These are phyloP conservation scores for Cyanoliseus patagonus DNA, from an alignment of 2,113 vertebrate genomes.

Conservation along the genomic window DNA sequence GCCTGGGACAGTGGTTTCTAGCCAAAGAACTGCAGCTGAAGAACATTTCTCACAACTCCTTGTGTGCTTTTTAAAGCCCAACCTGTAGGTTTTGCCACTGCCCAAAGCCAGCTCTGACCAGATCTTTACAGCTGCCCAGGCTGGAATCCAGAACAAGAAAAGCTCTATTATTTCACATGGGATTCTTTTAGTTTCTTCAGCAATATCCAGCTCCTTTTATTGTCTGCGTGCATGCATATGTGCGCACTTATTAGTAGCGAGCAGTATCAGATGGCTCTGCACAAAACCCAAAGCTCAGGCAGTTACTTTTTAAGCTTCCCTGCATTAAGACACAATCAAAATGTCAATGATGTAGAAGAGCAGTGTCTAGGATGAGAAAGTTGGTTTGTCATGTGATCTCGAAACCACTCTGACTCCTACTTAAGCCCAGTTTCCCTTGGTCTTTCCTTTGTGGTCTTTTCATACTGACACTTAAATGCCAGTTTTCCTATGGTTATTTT, in stretches of 20 bases:
- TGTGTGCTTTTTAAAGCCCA: not conserved
- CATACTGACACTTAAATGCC: not conserved
- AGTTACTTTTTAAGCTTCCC: not conserved
- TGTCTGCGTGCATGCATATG: not conserved
- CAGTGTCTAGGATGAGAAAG: not conserved
- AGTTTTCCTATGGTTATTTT: not conserved
- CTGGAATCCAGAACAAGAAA: not conserved
- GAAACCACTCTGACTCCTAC: slow-evolving; percentile 6
- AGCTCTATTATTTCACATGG: not conserved
- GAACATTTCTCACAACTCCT: not conserved
- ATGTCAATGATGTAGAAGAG: not conserved
- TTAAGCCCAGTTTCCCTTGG: not conserved
- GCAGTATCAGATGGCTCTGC: not conserved
- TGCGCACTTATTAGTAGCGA: not conserved
- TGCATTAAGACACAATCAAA: not conserved
- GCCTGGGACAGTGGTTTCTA: not conserved
- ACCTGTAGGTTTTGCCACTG: not conserved
- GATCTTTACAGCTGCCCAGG: slow-evolving; percentile 4
- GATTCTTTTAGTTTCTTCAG: slow-evolving; percentile 29
- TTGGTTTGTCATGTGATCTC: not conserved
- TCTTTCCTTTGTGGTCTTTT: slow-evolving; percentile 26
- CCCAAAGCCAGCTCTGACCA: not conserved
- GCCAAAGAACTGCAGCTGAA: not conserved
- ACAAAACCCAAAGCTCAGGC: not conserved
- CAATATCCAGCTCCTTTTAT: not conserved